These are phyloP conservation scores for Synanceia verrucosa DNA, from an alignment of 2,797 vertebrate species.

Conservation along the genomic window DNA sequence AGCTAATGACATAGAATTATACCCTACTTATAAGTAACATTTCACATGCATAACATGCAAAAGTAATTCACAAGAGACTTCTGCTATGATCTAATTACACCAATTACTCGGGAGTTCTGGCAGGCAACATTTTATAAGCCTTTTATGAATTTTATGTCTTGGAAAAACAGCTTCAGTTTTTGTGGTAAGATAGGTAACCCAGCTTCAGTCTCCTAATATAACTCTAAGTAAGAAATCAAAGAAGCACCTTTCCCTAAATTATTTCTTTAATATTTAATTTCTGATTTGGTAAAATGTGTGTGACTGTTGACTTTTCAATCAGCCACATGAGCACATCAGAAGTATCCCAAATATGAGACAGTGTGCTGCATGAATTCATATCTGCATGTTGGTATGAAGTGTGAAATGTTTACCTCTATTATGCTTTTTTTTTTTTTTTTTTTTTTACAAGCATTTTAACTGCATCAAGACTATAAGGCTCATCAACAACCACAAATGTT, in stretches of 20 bases:
- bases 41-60: slow-evolving; percentile 50
- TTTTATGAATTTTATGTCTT: slow-evolving; percentile 12
- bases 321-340: not conserved
- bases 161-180: slow-evolving; percentile 6
- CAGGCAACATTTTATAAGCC: slow-evolving; percentile 29
- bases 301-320: not conserved
- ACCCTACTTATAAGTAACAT: slow-evolving; percentile 46
- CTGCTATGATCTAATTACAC: slow-evolving; percentile 36
- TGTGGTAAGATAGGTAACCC: not conserved
- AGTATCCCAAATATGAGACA: not conserved
- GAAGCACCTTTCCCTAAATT: not conserved
- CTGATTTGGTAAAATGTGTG: not conserved
- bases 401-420: too few species aligned
- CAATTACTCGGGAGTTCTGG: slow-evolving; percentile 27
- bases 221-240: not conserved
- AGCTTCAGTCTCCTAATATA: not conserved
- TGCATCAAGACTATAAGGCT: not conserved
- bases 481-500: not conserved
- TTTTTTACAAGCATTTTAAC: not conserved
- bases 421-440: too few species aligned
- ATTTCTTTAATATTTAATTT: not conserved
- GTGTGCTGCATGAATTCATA: not conserved
- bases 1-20: slow-evolving; percentile 77
- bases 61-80: slow-evolving; percentile 28
- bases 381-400: not conserved